Conservation (phyloP, 2,797 vertebrate species). For the Acestrorhynchus altus region DNA sequence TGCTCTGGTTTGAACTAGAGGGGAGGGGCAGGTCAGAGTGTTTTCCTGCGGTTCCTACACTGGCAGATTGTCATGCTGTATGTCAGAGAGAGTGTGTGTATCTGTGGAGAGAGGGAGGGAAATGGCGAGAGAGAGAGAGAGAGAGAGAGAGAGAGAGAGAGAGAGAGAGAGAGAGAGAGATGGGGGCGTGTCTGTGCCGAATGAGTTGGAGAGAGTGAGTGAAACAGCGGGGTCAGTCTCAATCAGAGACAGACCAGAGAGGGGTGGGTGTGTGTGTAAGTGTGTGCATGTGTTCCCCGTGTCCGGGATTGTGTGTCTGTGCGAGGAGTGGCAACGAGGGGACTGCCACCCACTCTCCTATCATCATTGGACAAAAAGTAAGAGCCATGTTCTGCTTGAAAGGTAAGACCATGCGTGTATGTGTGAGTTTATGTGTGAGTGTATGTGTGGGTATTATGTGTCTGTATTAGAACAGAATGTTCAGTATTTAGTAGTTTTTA, state of each 20-base stretch:
- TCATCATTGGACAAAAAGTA: conserved; percentile 60
- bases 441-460: not conserved
- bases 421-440: conserved; percentile 40
- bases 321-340: conserved; percentile 38
- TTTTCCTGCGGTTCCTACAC: conserved; percentile 17
- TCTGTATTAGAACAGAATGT: no score
- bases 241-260: conserved; percentile 28
- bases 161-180: not conserved
- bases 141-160: conserved; percentile 10
- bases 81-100: conserved; percentile 9
- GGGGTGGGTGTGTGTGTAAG: conserved; percentile 65
- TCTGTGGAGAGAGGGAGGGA: conserved; percentile 14
- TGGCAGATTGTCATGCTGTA: conserved; percentile 18
- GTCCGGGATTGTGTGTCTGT: conserved; percentile 43
- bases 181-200: conserved; percentile 35
- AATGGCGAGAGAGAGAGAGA: not conserved
- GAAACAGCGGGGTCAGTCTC: conserved; percentile 8
- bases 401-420: conserved; percentile 78
- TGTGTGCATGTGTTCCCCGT: conserved; percentile 31
- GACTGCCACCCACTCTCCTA: conserved; percentile 36
- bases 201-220: conserved; percentile 55
- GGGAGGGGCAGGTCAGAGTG: not conserved
- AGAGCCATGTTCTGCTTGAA: conserved; percentile 90
- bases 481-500: no score
- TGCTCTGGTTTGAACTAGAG: conserved; percentile 2